Conservation (phyloP, 2,888 invertebrate species). For the Macrosiphum euphorbiae region DNA sequence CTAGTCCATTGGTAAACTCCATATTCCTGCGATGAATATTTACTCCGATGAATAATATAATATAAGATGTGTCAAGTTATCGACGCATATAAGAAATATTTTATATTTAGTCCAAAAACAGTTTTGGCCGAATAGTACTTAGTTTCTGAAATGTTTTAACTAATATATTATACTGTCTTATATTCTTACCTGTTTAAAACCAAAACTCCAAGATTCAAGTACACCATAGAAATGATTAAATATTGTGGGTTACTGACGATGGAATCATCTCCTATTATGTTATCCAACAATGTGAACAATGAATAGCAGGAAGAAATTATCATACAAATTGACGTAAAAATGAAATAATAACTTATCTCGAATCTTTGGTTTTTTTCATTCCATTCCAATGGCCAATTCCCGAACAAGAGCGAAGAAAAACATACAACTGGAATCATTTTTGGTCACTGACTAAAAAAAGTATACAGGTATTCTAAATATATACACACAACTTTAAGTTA, state of each 20-base stretch:
- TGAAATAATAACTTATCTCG: neutral
- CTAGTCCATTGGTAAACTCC: neutral
- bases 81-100: neutral
- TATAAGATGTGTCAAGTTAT: neutral
- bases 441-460: neutral
- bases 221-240: neutral
- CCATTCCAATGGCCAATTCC: conserved; percentile 43
- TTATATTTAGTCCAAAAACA: neutral
- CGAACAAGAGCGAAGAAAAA: conserved; percentile 33
- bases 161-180: neutral
- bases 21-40: neutral
- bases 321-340: neutral
- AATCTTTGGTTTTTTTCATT: neutral
- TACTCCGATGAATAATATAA: no score
- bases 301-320: neutral
- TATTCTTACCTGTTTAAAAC: conserved; percentile 4
- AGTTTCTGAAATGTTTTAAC: neutral
- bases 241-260: neutral
- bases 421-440: conserved; percentile 44
- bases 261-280: fast-evolving
- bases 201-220: neutral
- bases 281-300: fast-evolving
- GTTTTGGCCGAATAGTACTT: neutral
- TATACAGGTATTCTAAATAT: neutral
- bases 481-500: neutral